Evolutionary conservation across 2,888 invertebrate genomes (phyloP).

Genomic region (Zaprionus bogoriensis): DNA sequence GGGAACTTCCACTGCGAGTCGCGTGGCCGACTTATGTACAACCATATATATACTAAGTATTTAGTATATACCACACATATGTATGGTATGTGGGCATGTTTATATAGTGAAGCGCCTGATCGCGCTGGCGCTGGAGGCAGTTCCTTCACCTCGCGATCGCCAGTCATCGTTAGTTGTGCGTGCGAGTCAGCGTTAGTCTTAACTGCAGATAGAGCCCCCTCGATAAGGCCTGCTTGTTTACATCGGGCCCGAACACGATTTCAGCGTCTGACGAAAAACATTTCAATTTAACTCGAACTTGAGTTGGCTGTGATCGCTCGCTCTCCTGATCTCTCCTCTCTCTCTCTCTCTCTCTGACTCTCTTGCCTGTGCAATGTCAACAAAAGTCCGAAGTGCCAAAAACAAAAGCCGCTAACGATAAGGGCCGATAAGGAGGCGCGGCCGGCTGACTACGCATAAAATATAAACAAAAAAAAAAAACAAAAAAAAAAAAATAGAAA

Average conservation of each 20-base stretch:
- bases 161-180: conserved; percentile 30
- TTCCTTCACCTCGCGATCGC: background rate
- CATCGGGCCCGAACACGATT: background rate
- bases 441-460: conserved; percentile 14
- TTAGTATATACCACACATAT: background rate
- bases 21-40: background rate
- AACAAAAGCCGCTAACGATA: conserved; percentile 36
- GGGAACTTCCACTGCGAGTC: background rate
- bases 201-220: background rate
- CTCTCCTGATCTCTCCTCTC: background rate
- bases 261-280: no score
- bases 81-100: background rate
- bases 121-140: background rate
- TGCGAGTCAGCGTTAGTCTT: conserved; percentile 23
- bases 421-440: conserved; percentile 56
- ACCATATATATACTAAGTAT: no score
- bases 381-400: conserved; percentile 44
- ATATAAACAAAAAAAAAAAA: conserved; percentile 26
- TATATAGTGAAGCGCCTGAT: no score
- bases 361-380: conserved; percentile 45
- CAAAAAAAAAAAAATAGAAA: conserved; percentile 8
- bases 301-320: background rate
- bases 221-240: background rate
- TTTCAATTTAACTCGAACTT: background rate
- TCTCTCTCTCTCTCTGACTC: background rate